Evolutionary conservation across 92 coral and sea anemone species (phyloP).

Genomic region (Scolanthus callimorphus): DNA sequence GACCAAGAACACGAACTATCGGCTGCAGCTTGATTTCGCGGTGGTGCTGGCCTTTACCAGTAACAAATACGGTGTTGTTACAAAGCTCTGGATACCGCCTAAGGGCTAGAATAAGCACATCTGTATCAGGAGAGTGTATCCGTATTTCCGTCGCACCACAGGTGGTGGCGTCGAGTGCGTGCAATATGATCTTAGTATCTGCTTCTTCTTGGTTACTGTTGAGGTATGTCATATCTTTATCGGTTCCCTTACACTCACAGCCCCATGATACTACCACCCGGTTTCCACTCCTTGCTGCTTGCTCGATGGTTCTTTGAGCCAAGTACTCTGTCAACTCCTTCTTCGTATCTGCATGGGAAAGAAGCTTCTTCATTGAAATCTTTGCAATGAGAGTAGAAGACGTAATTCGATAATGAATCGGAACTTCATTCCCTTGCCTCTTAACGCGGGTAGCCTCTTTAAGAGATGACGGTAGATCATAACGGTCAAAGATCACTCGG

Average conservation of each 20-base stretch:
- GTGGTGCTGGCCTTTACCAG: conserved; percentile 14
- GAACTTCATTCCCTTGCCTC: conserved; percentile 24
- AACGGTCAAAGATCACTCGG: conserved; percentile 33
- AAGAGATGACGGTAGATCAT: conserved; percentile 25
- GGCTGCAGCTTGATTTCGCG: conserved; percentile 18
- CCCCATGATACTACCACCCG: conserved; percentile 30
- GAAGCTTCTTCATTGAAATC: conserved; percentile 27
- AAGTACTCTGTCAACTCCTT: conserved; percentile 24
- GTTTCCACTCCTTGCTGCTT: background rate
- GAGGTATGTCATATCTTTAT: conserved; percentile 30
- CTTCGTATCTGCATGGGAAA: conserved; percentile 25
- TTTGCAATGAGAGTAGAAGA: conserved; percentile 25
- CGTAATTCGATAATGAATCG: conserved; percentile 27
- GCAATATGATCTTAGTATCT: conserved; percentile 46
- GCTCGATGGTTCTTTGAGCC: background rate
- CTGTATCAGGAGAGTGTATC: conserved; percentile 44
- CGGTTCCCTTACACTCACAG: conserved; percentile 28
- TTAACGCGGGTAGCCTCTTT: conserved; percentile 16
- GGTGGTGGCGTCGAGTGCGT: conserved; percentile 50
- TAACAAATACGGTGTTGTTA: conserved; percentile 9
- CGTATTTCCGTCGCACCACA: conserved; percentile 39
- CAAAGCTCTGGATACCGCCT: conserved; percentile 31
- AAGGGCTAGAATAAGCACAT: conserved; percentile 17
- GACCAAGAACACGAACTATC: conserved; percentile 16
- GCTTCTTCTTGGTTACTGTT: conserved; percentile 59